phyloP scores from a whole-genome alignment of 35 echinoderm and acorn worm species.

The Diadema setosum region DNA sequence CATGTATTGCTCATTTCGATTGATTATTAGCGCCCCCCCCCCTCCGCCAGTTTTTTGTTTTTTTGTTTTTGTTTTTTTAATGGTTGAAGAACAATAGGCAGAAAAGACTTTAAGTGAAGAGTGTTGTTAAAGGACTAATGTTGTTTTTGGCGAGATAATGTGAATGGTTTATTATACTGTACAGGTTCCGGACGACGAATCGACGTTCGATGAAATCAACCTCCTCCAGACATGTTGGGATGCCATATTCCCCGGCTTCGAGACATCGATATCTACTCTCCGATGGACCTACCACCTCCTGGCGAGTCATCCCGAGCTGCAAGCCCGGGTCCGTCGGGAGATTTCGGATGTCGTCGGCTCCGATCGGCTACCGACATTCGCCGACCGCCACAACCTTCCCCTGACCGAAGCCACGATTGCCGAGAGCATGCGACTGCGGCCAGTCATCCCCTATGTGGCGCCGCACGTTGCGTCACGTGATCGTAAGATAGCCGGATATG shows the following conservation, averaged over 20 bases:
- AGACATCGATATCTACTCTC: constrained; percentile 19
- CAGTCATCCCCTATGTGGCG: neutral
- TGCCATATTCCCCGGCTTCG: constrained; percentile 11
- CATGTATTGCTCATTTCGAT: too few species aligned
- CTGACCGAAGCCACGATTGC: neutral
- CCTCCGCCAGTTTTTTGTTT: too few species aligned
- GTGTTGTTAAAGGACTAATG: too few species aligned
- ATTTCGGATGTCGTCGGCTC: constrained; percentile 6
- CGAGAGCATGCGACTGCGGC: neutral
- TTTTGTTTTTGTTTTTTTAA: too few species aligned
- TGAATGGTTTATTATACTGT: neutral
- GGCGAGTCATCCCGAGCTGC: constrained; percentile 18
- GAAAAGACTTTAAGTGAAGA: too few species aligned
- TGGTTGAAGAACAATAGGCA: too few species aligned
- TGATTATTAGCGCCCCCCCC: too few species aligned
- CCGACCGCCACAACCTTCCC: neutral
- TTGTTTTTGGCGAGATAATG: neutral
- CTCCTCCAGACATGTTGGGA: neutral
- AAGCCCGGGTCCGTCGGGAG: constrained; percentile 42
- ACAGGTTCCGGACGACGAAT: neutral
- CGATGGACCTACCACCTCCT: constrained; percentile 24
- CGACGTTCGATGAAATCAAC: neutral
- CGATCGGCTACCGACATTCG: neutral
- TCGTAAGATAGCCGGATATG: neutral
- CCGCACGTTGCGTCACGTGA: constrained; percentile 14